A percentile compares a stretch with the other conserved stretches of the same genome.
Evolutionary conservation across 2,797 vertebrate species (phyloP).

Genomic region (Acipenser transmontanus): DNA sequence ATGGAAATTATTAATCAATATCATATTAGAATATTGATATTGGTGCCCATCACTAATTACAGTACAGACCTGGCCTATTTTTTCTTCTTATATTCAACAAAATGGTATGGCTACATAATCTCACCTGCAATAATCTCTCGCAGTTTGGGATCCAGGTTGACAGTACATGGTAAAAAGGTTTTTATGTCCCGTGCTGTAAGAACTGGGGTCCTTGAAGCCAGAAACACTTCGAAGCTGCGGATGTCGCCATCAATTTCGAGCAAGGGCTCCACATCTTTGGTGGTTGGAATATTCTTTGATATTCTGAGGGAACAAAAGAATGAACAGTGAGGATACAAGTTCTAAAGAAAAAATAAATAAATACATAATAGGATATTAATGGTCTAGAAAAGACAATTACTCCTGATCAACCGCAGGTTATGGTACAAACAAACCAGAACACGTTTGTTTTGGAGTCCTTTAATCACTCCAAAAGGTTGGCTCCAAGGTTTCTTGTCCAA

Average conservation of each 20-base stretch:
- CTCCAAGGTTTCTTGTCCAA: too few species aligned
- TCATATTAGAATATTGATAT: too few species aligned
- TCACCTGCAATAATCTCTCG: constrained; percentile 91
- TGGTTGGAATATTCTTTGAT: constrained; percentile 92
- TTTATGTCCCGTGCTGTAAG: constrained; percentile 83
- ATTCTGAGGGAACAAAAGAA: constrained; percentile 55
- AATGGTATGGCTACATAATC: not conserved
- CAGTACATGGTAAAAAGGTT: constrained; percentile 90
- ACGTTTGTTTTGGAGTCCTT: too few species aligned
- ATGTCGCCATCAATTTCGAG: constrained; percentile 93
- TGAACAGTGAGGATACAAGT: not conserved
- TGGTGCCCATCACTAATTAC: too few species aligned
- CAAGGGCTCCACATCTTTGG: constrained; percentile 94
- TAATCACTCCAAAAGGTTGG: not conserved
- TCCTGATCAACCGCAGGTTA: not conserved
- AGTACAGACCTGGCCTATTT: too few species aligned
- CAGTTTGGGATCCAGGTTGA: constrained; percentile 94
- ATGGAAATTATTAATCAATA: too few species aligned
- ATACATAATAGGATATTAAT: constrained; percentile 21
- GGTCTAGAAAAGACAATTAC: constrained; percentile 32
- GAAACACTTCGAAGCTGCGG: constrained; percentile 90
- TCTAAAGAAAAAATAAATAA: constrained; percentile 9
- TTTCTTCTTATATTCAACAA: too few species aligned
- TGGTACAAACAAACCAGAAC: too few species aligned
- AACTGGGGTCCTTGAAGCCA: constrained; percentile 89